A percentile compares a stretch with the other conserved stretches of the same genome.
These are phyloP conservation scores for Gryon sp. DNA, from an alignment of 1,140 invertebrate species.

Conservation along the genomic window DNA sequence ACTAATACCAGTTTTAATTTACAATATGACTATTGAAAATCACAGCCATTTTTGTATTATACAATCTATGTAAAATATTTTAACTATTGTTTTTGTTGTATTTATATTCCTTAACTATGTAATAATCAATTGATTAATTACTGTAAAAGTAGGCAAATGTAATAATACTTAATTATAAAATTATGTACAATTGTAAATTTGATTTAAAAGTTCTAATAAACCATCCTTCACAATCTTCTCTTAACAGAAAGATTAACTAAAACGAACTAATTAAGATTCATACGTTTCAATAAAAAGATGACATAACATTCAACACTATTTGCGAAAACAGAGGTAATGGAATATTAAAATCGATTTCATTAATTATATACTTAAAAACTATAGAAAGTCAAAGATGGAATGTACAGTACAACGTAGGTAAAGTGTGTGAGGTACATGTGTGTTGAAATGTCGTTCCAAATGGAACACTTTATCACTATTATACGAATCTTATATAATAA, in stretches of 20 bases:
- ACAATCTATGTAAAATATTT: background rate
- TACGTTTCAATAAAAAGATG: background rate
- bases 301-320: background rate
- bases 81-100: too few relatives aligned
- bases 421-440: slow-evolving; percentile 49
- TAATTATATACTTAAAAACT: slow-evolving; percentile 28
- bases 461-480: slow-evolving; percentile 10
- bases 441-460: slow-evolving; percentile 16
- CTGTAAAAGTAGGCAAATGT: too few relatives aligned
- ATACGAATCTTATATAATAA: too few relatives aligned
- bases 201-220: too few relatives aligned
- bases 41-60: slow-evolving; percentile 5
- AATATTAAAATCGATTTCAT: slow-evolving; percentile 31
- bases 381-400: slow-evolving; percentile 35
- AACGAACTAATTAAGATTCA: background rate
- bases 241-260: background rate
- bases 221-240: slow-evolving; percentile 14
- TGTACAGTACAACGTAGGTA: slow-evolving; percentile 44
- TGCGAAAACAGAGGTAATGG: slow-evolving; percentile 35
- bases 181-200: too few relatives aligned
- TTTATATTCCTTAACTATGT: too few relatives aligned
- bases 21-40: background rate
- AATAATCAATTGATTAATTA: too few relatives aligned
- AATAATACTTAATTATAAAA: too few relatives aligned
- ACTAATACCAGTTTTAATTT: too few relatives aligned